These are phyloP conservation scores for Lepidurus packardi DNA, from an alignment of 1,140 invertebrate species.

Conservation along the genomic window DNA sequence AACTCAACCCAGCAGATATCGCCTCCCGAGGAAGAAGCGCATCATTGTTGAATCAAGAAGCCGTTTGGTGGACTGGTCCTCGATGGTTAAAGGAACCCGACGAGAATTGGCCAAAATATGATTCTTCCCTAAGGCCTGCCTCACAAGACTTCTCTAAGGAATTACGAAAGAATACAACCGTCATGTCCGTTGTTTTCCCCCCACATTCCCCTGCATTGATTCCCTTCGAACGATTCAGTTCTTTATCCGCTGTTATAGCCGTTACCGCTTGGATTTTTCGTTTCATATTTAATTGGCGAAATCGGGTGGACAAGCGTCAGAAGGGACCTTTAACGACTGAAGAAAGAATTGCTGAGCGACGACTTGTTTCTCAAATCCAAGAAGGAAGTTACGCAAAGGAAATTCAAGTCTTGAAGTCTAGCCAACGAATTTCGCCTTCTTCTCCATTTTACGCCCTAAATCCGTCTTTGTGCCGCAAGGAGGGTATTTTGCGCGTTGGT, in stretches of 20 bases:
- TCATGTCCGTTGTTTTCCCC: background rate
- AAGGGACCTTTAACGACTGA: constrained; percentile 22
- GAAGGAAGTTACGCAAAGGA: constrained; percentile 23
- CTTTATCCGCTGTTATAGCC: background rate
- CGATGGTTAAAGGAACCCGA: constrained; percentile 39
- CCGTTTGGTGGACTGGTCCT: constrained; percentile 45
- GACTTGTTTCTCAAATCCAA: constrained; percentile 29
- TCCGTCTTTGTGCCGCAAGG: background rate
- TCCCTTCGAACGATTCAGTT: background rate
- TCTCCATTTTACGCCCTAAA: background rate
- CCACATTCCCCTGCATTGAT: background rate
- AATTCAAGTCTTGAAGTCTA: background rate
- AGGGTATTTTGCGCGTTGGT: background rate
- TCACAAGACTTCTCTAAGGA: background rate
- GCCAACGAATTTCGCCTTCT: background rate
- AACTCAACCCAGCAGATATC: constrained; percentile 45
- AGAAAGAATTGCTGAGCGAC: constrained; percentile 31
- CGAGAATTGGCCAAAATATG: constrained; percentile 38
- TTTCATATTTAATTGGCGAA: background rate
- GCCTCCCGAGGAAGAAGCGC: constrained; percentile 43
- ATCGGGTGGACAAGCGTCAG: background rate
- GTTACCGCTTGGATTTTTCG: background rate
- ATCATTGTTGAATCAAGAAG: constrained; percentile 38
- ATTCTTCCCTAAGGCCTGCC: background rate
- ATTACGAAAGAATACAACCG: background rate